Evolutionary conservation across 2,888 invertebrate genomes (phyloP).

Genomic region (Caenorhabditis sp.): DNA sequence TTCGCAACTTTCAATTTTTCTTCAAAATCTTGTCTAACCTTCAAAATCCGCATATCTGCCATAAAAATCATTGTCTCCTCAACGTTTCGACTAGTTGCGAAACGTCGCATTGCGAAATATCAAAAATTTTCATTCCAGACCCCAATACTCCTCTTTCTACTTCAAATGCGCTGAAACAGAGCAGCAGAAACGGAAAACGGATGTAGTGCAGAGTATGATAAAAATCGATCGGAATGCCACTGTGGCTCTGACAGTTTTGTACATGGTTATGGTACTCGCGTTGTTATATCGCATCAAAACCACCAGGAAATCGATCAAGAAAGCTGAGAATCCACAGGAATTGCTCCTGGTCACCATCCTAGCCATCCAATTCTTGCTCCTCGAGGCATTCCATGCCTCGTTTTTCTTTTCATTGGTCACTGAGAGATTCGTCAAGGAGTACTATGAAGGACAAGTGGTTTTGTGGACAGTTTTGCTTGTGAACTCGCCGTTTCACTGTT

Average conservation of each 20-base stretch:
- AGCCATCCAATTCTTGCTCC: slow-evolving; percentile 3
- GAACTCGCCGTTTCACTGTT: slow-evolving; percentile 6
- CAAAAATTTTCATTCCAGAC: too few species aligned
- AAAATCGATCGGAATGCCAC: background rate
- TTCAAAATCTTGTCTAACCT: too few species aligned
- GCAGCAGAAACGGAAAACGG: too few species aligned
- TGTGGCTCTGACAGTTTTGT: background rate
- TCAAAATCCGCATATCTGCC: too few species aligned
- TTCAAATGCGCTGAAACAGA: too few species aligned
- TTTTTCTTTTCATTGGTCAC: background rate
- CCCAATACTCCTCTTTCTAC: too few species aligned
- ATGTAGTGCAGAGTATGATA: background rate
- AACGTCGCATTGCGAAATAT: too few species aligned
- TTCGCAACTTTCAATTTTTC: too few species aligned
- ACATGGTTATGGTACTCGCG: background rate
- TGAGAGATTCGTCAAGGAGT: background rate
- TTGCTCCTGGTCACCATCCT: background rate
- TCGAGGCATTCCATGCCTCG: background rate
- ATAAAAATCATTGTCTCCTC: too few species aligned
- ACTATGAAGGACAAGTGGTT: background rate
- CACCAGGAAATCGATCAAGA: background rate
- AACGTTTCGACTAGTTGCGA: too few species aligned
- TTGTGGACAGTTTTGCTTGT: background rate
- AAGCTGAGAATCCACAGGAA: background rate
- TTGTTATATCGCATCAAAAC: background rate